Conservation (phyloP, 2,113 vertebrate genomes). For the Cyanoramphus novaezelandiae region DNA sequence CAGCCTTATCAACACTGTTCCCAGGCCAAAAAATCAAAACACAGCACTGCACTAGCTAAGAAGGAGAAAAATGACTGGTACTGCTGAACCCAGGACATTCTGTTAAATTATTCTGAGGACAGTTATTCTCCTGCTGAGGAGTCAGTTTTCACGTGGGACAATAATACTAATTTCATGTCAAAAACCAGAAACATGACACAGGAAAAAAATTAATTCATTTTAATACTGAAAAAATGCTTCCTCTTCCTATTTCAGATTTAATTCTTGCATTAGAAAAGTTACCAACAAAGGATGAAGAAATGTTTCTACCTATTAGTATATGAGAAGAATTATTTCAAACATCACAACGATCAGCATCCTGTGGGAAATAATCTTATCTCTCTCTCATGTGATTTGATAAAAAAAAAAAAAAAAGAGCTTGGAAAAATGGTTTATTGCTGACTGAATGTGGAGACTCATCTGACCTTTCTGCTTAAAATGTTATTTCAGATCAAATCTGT, state of each 20-base stretch:
- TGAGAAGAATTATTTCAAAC: not conserved
- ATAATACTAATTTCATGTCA: not conserved
- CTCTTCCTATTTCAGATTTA: not conserved
- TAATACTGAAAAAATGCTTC: not conserved
- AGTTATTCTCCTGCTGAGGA: not conserved
- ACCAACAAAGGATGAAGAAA: not conserved
- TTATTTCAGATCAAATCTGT: not conserved
- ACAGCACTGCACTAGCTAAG: no score
- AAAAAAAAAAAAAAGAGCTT: not conserved
- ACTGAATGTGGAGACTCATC: not conserved
- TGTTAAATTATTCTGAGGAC: not conserved
- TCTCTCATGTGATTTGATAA: not conserved
- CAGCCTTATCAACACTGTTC: no score
- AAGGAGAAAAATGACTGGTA: no score
- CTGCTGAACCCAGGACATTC: not conserved
- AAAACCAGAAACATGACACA: not conserved
- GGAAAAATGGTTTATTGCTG: not conserved
- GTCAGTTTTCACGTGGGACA: not conserved
- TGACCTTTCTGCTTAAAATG: slow-evolving; percentile 43
- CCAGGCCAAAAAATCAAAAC: no score
- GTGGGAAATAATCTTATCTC: not conserved
- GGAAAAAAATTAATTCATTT: not conserved
- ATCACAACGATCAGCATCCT: not conserved
- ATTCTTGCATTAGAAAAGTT: not conserved
- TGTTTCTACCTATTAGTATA: not conserved